A percentile compares a stretch with the other conserved stretches of the same genome.
Conservation (phyloP, 2,113 vertebrate genomes). For the Porphyrio hochstetteri region DNA sequence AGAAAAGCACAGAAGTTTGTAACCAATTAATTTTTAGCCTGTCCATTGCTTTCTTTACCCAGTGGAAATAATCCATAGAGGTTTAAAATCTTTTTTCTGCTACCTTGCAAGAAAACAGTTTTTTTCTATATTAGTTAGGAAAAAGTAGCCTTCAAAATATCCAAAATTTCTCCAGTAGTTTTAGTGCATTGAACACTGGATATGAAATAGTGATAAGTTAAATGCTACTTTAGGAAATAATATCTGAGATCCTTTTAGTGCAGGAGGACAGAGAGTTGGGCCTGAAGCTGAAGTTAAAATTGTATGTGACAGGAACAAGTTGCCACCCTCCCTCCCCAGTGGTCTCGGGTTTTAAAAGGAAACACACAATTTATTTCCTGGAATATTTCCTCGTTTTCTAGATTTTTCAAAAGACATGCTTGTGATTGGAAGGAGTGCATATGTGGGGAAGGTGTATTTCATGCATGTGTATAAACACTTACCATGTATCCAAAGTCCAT, state of each 20-base stretch:
- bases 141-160: not conserved
- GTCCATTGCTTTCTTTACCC: constrained; percentile 28
- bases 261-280: not conserved
- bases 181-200: not conserved
- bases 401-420: not conserved
- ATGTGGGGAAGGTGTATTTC: not conserved
- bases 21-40: constrained; percentile 52
- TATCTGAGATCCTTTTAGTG: not conserved
- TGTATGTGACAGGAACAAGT: not conserved
- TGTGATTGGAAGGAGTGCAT: not conserved
- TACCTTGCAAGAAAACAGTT: constrained; percentile 8
- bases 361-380: not conserved
- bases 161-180: not conserved
- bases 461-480: not conserved
- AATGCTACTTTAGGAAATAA: not conserved
- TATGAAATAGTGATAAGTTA: not conserved
- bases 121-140: not conserved
- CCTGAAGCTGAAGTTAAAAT: not conserved
- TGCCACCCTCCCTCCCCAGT: not conserved
- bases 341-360: not conserved
- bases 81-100: constrained; percentile 34
- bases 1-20: constrained; percentile 61
- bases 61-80: constrained; percentile 19
- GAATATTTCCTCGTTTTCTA: not conserved
- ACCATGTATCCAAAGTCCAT: not conserved